Base-by-base conservation (phyloP, 1,140 invertebrate species). In the Drosophila erecta region DNA sequence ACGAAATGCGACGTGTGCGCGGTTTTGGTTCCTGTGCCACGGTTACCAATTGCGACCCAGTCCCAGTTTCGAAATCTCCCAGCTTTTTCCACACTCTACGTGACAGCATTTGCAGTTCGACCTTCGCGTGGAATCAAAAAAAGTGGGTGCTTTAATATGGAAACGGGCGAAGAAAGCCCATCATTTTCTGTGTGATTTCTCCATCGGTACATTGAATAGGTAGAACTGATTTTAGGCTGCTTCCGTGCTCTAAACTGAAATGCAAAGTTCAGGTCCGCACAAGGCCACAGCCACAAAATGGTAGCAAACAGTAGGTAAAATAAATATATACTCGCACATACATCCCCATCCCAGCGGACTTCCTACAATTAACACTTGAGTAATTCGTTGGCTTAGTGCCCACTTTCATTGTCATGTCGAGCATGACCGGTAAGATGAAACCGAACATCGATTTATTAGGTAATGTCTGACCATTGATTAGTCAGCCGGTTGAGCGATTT, bases 21-120 rank as follows among this genome's bases (percentile, higher is more conserved):
- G 70, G 67, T 12, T 75, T 64, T 75, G 74, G 64, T 79, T 86
- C 79, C 79, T 83, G 70, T 76, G 83, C 51, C 61, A 60, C 73
- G 79, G 24, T 83, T 86, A 87, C 83, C 75, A 86, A 86, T 86
- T 73, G 70, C 58, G 83, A 61, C 81, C 81, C 79, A 86, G 83
- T 86, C 83, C 83, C 81, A 83, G 43, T 86, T 86, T 86, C 71
- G 70, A 86, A 86, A 86, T 86, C 65, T 69, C 56, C 22, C 43
- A 17, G 44, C 30, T 56, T 61, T 81, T 86, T 86, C 83, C 51
- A 79, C 75, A 87, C 14, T 35, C 20, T 75, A 86, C 83, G 83
- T 86, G 83, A 83, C 71, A 79, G 43, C 41, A 87, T 87, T 81
- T 40, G 55, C 43, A 17, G 33, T 8, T 38, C 51, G 57, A 75